Conservation (phyloP, 2,113 vertebrate genomes). For the Prinia subflava region DNA sequence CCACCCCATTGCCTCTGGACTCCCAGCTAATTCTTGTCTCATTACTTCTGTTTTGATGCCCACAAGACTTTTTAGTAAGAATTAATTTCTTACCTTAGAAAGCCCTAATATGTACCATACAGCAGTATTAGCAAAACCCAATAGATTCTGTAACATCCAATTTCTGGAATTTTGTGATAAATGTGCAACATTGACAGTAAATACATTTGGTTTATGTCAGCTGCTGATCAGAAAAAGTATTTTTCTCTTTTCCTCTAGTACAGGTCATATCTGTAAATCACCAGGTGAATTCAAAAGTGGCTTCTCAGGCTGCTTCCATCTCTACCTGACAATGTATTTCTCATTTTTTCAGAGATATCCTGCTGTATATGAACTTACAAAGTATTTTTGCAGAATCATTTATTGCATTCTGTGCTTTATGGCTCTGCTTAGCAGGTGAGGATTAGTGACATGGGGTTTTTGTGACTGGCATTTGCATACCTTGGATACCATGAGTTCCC, state of each 20-base stretch:
- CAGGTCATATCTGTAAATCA: background rate
- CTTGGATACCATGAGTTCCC: background rate
- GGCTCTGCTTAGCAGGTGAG: background rate
- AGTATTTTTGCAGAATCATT: background rate
- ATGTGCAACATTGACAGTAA: background rate
- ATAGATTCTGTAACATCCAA: background rate
- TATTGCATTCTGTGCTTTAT: background rate
- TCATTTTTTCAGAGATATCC: background rate
- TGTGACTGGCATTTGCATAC: background rate
- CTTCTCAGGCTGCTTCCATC: background rate
- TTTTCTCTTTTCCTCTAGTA: background rate
- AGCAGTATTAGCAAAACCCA: background rate
- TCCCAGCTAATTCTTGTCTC: background rate
- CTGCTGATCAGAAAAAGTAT: background rate
- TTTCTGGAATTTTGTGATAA: background rate
- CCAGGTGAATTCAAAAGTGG: background rate
- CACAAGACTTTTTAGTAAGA: background rate
- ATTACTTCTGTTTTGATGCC: background rate
- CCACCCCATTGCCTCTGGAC: background rate
- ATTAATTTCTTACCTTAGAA: background rate
- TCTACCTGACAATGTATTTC: background rate
- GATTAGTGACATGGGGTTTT: background rate
- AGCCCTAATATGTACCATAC: background rate
- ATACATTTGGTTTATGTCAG: background rate
- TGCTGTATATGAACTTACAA: background rate